Base-by-base conservation (phyloP, 1,140 invertebrate species). In the Achatina immaculata region DNA sequence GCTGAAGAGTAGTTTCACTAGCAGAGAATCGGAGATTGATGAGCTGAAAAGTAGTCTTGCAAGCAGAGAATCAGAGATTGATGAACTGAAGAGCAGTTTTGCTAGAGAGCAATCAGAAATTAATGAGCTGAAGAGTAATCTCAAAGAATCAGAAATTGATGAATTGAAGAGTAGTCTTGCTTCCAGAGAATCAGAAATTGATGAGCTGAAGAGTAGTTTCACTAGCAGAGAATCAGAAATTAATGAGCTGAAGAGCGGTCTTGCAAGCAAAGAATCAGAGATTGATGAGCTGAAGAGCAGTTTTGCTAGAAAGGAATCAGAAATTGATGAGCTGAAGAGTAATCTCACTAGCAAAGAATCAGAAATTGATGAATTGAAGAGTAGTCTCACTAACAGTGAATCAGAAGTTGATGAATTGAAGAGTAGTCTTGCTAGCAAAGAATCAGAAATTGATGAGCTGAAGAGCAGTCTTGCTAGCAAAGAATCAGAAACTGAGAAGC, bases 371-470 rank as follows among this genome's bases (percentile, higher is more conserved):
- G 24, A 11, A 0, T 19, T 77, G 28, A 69, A 55, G 21, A 40
- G 0, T n/a, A 78, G 7, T 31, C 43, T 43, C 28, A 66, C 51
- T 58, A 82, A 40, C 65, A 36, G 19, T 4, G 65, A 68, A 68
- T 9, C 31, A 31, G 31, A 68, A 68, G n/a, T 68, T 34, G 65
- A 68, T 40, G 65, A 7, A 3, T 31, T 68, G 34, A 77, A 68
- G 34, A 40, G 2, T n/a, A 78, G 7, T 31, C 58, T 43, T 21
- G 48, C 51, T 72, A 82, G n/a, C 65, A 36, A 36, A 2, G 65
- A 68, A 68, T 9, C 11, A 31, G 31, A 68, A 68, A 40, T 68
- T 34, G 65, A 68, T 40, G 65, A 14, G 1, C 65, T 68, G 65
- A 68, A 21, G 38, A 7, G 65, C 21, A 40, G 38, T 36, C 11